phyloP scores from a whole-genome alignment of 2,888 invertebrate species.

The Zelleria hepariella region DNA sequence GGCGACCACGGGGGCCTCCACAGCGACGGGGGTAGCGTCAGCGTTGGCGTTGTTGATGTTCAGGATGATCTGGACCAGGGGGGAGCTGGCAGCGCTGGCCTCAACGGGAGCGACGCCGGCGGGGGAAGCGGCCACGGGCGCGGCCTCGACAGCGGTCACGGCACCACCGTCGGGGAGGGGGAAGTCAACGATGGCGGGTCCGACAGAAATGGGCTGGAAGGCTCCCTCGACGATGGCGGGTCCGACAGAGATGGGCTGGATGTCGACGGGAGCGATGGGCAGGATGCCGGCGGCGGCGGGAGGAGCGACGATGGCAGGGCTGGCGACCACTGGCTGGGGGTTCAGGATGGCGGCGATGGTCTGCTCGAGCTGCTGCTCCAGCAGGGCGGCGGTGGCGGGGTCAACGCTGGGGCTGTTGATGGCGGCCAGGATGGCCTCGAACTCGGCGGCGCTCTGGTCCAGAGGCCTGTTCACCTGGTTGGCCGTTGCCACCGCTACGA shows the following conservation, averaged over 20 bases:
- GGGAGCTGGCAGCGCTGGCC: conserved; percentile 3
- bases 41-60: conserved; percentile 27
- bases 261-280: conserved; percentile 12
- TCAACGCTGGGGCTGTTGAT: conserved; percentile 41
- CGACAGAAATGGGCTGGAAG: conserved; percentile 17
- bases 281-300: background rate
- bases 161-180: background rate
- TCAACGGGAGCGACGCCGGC: conserved; percentile 2
- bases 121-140: conserved; percentile 7
- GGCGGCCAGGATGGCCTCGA: conserved; percentile 35
- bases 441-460: conserved; percentile 20
- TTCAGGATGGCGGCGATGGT: conserved; percentile 22
- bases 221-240: conserved; percentile 12
- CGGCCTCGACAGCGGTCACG: conserved; percentile 5
- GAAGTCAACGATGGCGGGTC: conserved; percentile 9
- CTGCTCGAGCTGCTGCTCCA: conserved; percentile 13
- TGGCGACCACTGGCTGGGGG: conserved; percentile 14
- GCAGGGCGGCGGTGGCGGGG: conserved; percentile 32
- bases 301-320: conserved; percentile 14
- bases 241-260: conserved; percentile 12
- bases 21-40: conserved; percentile 14
- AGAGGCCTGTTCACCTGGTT: conserved; percentile 19
- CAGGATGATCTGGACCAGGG: conserved; percentile 29
- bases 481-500: conserved; percentile 43
- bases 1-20: conserved; percentile 7